Evolutionary conservation across 2,888 invertebrate genomes (phyloP), one percentile per base, ranked within the genome.

Genomic region (Muschampia plurimacula): DNA sequence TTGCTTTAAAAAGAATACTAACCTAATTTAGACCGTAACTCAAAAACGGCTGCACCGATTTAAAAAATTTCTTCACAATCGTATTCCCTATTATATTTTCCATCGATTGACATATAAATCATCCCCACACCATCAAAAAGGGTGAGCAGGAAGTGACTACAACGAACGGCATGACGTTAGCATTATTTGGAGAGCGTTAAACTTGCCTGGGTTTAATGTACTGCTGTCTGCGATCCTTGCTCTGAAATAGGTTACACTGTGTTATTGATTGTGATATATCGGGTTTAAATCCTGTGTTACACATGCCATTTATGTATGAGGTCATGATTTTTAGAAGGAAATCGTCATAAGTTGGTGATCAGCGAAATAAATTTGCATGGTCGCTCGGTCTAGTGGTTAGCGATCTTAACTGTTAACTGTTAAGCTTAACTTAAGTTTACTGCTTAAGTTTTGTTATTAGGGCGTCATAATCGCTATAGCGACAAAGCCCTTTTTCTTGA

Each of bases 81-180:
- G 28, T 0, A 72, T 66, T 52, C 66, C 59, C 22, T 12, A 73
- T 74, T 28, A 69, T 72, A 67, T 73, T 69, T 9, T 52, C 67
- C 67, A 49, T 73, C 49, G 70, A 73, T 57, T 60, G 69, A 65
- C 62, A 55, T 55, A 70, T 39, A 49, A 62, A 9, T 57, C 64
- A 65, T 57, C 57, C 55, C 64, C 32, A 0, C 32, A 36, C 63
- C 62, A 28, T 52, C 28, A 36, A 22, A 67, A 70, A 62, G 67
- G 64, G 49, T 73, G 67, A 74, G 15, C 67, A 69, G 70, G 74
- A 77, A 74, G 32, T 57, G 73, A 69, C 22, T 22, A 2, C 55
- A 75, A 74, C 59, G 36, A 32, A 59, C 46, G 39, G 57, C 36
- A 32, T 64, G 70, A 71, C 65, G 70, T 57, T 55, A 15, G 64